A percentile compares a stretch with the other conserved stretches of the same genome.
Evolutionary conservation across 1,140 invertebrate species (phyloP).

Genomic region (Lepidurus couesii): DNA sequence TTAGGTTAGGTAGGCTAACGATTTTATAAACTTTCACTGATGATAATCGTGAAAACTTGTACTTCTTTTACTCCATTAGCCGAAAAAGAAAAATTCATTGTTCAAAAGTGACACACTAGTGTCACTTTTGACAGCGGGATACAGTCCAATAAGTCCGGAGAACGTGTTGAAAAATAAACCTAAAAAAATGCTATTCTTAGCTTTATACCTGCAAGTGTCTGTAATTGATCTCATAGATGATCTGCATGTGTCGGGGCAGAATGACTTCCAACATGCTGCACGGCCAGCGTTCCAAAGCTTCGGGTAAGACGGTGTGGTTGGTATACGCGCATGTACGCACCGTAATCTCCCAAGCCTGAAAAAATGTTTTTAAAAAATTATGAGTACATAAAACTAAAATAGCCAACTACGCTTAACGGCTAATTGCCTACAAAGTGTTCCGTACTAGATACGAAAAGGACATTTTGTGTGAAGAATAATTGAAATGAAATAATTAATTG

Average conservation of each 20-base stretch:
- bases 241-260: constrained; percentile 90
- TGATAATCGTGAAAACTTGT: no score
- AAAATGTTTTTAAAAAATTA: constrained; percentile 27
- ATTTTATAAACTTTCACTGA: no score
- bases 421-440: no score
- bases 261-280: constrained; percentile 78
- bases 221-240: constrained; percentile 96
- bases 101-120: no score
- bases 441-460: not conserved
- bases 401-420: no score
- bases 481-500: not conserved
- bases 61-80: no score
- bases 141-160: not conserved
- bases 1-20: no score
- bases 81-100: no score
- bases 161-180: not conserved
- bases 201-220: constrained; percentile 65
- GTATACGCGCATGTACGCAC: constrained; percentile 90
- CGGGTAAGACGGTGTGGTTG: constrained; percentile 97
- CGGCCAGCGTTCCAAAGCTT: constrained; percentile 96
- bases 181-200: not conserved
- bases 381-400: not conserved
- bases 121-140: not conserved
- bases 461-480: not conserved
- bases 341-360: constrained; percentile 88